phyloP scores from a whole-genome alignment of 2,797 vertebrate genomes.

The Peromyscus attwateri region DNA sequence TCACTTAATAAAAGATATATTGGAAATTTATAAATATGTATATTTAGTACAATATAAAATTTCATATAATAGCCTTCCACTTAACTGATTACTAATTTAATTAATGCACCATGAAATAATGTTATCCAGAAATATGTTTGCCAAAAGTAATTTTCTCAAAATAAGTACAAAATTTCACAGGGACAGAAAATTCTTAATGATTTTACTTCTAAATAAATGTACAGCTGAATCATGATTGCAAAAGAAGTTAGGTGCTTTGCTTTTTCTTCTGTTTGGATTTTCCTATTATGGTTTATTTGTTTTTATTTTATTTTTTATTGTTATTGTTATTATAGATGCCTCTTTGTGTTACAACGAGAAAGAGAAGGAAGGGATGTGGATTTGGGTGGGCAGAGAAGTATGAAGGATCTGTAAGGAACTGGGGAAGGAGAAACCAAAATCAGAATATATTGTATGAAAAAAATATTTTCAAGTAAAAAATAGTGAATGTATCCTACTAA shows the following conservation, averaged over 20 bases:
- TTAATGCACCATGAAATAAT: constrained; percentile 60
- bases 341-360: neutral
- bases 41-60: constrained; percentile 11
- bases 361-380: neutral
- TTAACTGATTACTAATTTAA: constrained; percentile 56
- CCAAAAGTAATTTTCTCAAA: neutral
- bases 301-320: neutral
- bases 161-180: neutral
- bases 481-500: neutral
- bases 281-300: neutral
- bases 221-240: neutral
- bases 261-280: neutral
- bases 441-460: neutral
- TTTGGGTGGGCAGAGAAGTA: neutral
- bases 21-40: neutral
- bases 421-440: neutral
- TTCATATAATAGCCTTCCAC: constrained; percentile 36
- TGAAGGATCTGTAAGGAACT: neutral
- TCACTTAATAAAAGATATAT: constrained; percentile 26
- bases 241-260: neutral
- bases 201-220: neutral
- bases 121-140: neutral
- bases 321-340: neutral
- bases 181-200: neutral
- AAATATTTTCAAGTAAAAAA: neutral